These are phyloP conservation scores for Ptychochromis oligacanthus DNA, from an alignment of 2,113 vertebrate genomes.

Conservation along the genomic window DNA sequence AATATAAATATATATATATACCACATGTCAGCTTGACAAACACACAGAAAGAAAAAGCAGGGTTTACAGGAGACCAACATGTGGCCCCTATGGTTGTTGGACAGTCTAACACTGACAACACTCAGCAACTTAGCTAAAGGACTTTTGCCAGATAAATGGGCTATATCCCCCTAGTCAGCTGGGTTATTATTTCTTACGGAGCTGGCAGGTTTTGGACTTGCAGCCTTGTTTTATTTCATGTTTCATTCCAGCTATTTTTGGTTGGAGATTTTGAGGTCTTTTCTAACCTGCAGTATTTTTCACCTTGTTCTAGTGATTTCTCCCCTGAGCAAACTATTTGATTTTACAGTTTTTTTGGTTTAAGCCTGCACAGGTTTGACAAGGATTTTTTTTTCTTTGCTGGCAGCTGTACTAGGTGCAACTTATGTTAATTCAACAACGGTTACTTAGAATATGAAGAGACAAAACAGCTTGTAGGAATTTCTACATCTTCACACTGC, in stretches of 20 bases:
- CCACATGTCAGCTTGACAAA: too few relatives aligned
- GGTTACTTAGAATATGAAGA: conserved; percentile 10
- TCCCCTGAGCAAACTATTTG: neutral
- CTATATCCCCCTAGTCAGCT: neutral
- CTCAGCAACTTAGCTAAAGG: neutral
- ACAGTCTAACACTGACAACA: neutral
- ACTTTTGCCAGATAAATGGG: neutral
- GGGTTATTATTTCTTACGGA: neutral
- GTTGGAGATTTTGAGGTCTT: neutral
- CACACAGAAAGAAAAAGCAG: neutral
- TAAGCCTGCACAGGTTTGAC: too few relatives aligned
- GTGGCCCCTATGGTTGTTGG: neutral
- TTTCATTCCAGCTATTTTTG: too few relatives aligned
- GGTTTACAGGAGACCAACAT: neutral
- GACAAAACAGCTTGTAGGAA: neutral
- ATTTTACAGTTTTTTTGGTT: neutral
- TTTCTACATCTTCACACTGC: neutral
- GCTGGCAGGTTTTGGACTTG: too few relatives aligned
- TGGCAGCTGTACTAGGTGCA: neutral
- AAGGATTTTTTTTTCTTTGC: neutral
- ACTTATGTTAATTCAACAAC: neutral
- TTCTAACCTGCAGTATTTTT: neutral
- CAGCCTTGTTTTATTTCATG: too few relatives aligned
- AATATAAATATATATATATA: too few relatives aligned
- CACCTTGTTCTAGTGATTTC: neutral